Evolutionary conservation across 2,113 vertebrate species (phyloP).

Genomic region (Pteropus alecto): DNA sequence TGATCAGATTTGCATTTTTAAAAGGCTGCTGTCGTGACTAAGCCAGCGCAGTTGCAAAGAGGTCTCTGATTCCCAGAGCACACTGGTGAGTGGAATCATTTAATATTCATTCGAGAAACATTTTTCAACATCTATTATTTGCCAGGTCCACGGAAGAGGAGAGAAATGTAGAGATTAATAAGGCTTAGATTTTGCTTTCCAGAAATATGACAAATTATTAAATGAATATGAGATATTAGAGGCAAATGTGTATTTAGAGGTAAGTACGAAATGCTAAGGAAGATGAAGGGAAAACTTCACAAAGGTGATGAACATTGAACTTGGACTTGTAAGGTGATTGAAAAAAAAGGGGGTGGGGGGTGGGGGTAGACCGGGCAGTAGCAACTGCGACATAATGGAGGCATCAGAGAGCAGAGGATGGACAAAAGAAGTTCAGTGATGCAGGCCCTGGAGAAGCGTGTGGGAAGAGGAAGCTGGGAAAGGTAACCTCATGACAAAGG

Average conservation of each 20-base stretch:
- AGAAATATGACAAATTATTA: conserved; percentile 41
- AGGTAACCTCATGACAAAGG: neutral
- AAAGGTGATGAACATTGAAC: neutral
- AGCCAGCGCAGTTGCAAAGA: neutral
- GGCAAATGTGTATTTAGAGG: neutral
- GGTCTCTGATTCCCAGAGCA: neutral
- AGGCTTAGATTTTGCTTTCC: conserved; percentile 12
- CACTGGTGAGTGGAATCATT: neutral
- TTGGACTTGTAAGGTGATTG: neutral
- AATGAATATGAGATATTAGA: conserved; percentile 45
- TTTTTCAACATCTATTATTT: conserved; percentile 36
- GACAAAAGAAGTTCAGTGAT: neutral
- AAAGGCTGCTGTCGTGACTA: neutral
- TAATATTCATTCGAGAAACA: neutral
- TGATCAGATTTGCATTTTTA: neutral
- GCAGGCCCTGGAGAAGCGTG: neutral
- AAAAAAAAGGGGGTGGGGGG: neutral
- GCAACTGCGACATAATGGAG: neutral
- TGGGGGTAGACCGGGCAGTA: neutral
- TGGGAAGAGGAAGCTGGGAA: neutral
- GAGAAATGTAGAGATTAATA: conserved; percentile 39
- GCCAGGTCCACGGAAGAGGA: neutral
- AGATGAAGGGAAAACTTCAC: neutral
- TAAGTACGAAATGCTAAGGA: neutral
- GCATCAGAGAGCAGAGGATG: neutral